Base-by-base conservation (phyloP, 92 coral and sea anemone species). In the Isaurus tuberculatus region DNA sequence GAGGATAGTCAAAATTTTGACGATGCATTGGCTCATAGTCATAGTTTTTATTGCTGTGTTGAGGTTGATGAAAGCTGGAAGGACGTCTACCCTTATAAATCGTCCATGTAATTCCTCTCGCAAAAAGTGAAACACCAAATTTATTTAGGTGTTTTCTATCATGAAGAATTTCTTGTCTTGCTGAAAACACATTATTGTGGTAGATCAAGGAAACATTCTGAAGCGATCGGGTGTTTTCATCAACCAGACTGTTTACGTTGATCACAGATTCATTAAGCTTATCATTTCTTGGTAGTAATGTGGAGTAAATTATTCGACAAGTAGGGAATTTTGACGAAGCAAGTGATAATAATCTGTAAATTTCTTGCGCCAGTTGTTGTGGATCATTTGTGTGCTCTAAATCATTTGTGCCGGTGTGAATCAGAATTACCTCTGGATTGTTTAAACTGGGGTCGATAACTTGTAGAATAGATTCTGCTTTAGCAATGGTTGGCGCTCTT, bases 341-440 rank as follows among this genome's bases (percentile, higher is more conserved):
- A 14, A 64, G 17, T 14, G 69, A 27, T 26, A 64, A 28, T 2
- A 64, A 17, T 31, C 34, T 28, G 69, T 64, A 28, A 64, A 64
- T 64, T 64, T 64, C 69, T 64, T 64, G 37, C 15, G 69, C 69
- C 69, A 64, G 14, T 31, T 64, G 34, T 26, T 26, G 13, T 64
- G 34, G 69, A 16, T 28, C 34, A 9, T 64, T 28, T 26, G 17
- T 61, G 17, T 61, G 68, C 15, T 61, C 68, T 26, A 61, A 61
- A 29, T 61, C 68, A 61, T 61, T 61, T 29, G 34, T 61, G 2
- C 68, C 34, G 4, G 68, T 61, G 68, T 61, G 68, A 23, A 61
- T 10, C 68, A 61, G 14, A 26, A 61, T 61, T 61, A 61, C 34
- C 0, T 61, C 68, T 7, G 68, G 68, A 23, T 26, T 8, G 30